Evolutionary conservation across 2,797 vertebrate genomes (phyloP), one percentile per base, ranked within the genome.

Genomic region (Siniperca obscura): DNA sequence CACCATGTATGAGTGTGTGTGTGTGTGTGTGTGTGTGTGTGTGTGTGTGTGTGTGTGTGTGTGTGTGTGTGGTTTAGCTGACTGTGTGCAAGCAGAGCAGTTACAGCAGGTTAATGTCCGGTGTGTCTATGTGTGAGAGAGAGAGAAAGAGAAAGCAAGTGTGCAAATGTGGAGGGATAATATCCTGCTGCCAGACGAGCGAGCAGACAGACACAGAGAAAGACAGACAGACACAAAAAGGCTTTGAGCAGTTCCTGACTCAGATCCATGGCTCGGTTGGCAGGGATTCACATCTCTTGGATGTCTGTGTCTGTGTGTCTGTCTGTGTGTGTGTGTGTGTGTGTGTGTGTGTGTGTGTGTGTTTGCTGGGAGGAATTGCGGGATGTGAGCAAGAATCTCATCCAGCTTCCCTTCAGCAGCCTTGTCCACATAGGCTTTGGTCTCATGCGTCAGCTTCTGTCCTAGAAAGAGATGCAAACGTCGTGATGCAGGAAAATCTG

Each of bases 261-360:
- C 84, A 91, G 84, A 91, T 90, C 83, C 81, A 80, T 56, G 81
- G 73, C 74, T 86, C 42, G 46, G 44, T 67, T 87, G 89, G 87
- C 92, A 75, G 69, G 48, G 74, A 68, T 66, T 84, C 75, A 74
- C 55, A 68, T 84, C 72, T 84, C 78, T 68, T 52, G 68, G 75
- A 34, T 76, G 70, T 57, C 13, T 62, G 42, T 73, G 5, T 61
- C 9, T 36, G 22, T 73, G 48, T 65, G 40, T 74, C 10, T 30
- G 46, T 73, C 21, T 69, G 46, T 59, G 57, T 74, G 57, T 72
- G 56, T 50, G 59, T 50, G 42, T 73, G 27, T 53, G 38, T 62
- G 60, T 50, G 57, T 57, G 36, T 42, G 27, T 42, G 14, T 71
- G 53, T 69, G 48, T 44, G 34, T 38, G 61, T 84, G 78, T 72